Evolutionary conservation across 2,113 vertebrate species (phyloP).

Genomic region (Antechinus flavipes): DNA sequence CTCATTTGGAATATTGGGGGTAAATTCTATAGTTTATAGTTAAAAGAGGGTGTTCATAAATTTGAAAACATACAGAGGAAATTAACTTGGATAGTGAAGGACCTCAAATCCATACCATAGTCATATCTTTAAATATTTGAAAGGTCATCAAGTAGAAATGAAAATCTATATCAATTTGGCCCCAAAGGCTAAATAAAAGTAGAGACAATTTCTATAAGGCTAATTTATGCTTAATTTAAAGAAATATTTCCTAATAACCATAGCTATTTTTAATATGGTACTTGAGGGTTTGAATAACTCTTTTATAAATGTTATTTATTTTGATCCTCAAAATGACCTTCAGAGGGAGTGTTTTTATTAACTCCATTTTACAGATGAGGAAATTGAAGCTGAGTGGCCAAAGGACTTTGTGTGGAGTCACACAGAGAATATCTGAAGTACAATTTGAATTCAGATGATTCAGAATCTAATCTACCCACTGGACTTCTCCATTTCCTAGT

Average conservation of each 20-base stretch:
- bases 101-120: background rate
- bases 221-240: background rate
- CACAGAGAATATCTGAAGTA: no score
- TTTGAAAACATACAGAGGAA: background rate
- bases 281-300: background rate
- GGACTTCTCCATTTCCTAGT: no score
- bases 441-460: background rate
- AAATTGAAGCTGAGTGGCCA: background rate
- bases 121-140: background rate
- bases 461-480: background rate
- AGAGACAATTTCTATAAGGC: background rate
- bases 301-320: background rate
- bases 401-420: no score
- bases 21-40: background rate
- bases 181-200: background rate
- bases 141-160: background rate
- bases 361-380: background rate
- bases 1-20: background rate
- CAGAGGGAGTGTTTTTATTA: background rate
- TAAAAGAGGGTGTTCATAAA: background rate
- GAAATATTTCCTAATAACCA: background rate
- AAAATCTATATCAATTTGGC: background rate
- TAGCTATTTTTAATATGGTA: background rate
- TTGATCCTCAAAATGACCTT: background rate
- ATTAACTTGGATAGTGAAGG: background rate